phyloP scores from a whole-genome alignment of 2,888 invertebrate species.

The Opisthograptis luteolata region DNA sequence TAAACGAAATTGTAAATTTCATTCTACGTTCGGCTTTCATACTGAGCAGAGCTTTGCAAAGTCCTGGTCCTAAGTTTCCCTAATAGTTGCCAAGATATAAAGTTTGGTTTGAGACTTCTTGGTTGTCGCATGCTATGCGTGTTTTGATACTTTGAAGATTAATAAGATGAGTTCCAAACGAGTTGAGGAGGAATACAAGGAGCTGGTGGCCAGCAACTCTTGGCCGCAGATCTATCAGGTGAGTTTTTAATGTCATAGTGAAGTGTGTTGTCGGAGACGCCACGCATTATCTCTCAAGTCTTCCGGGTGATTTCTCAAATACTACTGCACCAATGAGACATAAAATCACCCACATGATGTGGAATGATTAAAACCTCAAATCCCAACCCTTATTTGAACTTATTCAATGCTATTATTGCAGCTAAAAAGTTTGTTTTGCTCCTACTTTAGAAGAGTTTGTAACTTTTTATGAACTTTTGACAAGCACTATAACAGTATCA shows the following conservation, averaged over 20 bases:
- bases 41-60: not conserved
- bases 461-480: not conserved
- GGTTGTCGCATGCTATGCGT: constrained; percentile 26
- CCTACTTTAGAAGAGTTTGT: not conserved
- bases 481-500: too few species aligned
- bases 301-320: constrained; percentile 21
- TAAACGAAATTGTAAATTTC: not conserved
- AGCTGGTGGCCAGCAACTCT: constrained; percentile 87
- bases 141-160: constrained; percentile 34
- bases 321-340: constrained; percentile 1
- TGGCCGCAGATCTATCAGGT: constrained; percentile 91
- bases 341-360: not conserved
- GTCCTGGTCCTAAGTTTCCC: not conserved
- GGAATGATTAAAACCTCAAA: not conserved
- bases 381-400: constrained; percentile 15
- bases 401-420: not conserved
- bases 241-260: constrained; percentile 37
- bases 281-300: constrained; percentile 31
- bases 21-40: not conserved
- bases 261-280: constrained; percentile 18
- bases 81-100: constrained; percentile 13
- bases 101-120: constrained; percentile 15
- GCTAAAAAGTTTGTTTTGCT: not conserved
- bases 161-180: constrained; percentile 48
- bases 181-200: constrained; percentile 89